phyloP scores from a whole-genome alignment of 2,888 invertebrate genomes.

The Himalopsyche tibetana region DNA sequence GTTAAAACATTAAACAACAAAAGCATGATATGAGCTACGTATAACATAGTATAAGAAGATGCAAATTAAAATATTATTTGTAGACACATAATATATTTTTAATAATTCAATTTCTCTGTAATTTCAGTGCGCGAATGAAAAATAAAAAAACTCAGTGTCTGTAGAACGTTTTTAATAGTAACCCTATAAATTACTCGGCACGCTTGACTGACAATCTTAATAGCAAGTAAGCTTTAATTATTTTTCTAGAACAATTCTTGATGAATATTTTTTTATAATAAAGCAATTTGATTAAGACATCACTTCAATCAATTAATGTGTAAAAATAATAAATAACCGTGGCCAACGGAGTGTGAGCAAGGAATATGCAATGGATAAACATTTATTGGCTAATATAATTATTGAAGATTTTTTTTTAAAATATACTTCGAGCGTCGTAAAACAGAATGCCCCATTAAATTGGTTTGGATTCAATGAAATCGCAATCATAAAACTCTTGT shows the following conservation, averaged over 20 bases:
- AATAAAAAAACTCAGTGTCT: background rate
- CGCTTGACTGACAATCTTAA: background rate
- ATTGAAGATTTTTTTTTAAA: constrained; percentile 29
- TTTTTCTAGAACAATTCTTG: background rate
- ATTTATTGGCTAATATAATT: constrained; percentile 34
- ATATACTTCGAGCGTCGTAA: constrained; percentile 28
- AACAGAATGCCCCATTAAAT: constrained; percentile 20
- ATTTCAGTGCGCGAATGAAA: background rate
- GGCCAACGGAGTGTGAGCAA: constrained; percentile 20
- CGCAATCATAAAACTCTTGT: constrained; percentile 21
- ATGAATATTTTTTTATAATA: constrained; percentile 2
- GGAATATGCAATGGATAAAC: constrained; percentile 12
- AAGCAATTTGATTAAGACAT: constrained; percentile 15
- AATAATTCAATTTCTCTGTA: no score
- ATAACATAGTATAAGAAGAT: no score
- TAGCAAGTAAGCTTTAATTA: background rate
- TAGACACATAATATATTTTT: no score
- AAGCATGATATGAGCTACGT: no score
- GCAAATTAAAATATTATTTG: no score
- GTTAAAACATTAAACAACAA: no score
- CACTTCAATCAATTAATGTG: background rate
- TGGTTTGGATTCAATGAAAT: constrained; percentile 34
- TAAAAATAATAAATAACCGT: constrained; percentile 22
- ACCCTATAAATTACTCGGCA: constrained; percentile 1
- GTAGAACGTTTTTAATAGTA: background rate